Percentiles rank a stretch among this genome's conserved stretches.
Conservation (phyloP, 2,888 invertebrate species). For the Thymelicus acteon region DNA sequence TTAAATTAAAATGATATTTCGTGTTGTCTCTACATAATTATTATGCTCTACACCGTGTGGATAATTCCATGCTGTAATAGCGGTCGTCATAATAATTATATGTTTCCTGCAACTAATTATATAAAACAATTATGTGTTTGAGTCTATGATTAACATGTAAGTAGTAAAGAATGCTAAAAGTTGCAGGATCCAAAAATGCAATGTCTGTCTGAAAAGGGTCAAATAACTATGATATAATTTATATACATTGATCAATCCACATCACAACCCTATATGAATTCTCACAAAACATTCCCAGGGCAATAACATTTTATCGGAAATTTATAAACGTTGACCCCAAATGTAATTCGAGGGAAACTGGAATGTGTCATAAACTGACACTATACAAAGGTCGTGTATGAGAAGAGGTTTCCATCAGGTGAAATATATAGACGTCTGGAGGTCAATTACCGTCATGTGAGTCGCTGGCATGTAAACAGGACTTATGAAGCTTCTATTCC, state of each 20-base stretch:
- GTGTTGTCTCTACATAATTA: too few relatives aligned
- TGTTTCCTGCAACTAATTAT: too few relatives aligned
- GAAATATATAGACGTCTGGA: constrained; percentile 40
- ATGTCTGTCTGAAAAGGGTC: constrained; percentile 18
- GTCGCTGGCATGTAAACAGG: constrained; percentile 48
- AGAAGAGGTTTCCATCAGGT: constrained; percentile 42
- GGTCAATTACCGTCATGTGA: constrained; percentile 43
- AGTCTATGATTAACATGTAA: too few relatives aligned
- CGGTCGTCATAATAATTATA: too few relatives aligned
- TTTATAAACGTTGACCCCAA: constrained; percentile 40
- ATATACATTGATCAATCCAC: constrained; percentile 32
- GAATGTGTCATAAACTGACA: constrained; percentile 37
- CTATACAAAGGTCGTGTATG: constrained; percentile 28
- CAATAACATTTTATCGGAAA: constrained; percentile 44
- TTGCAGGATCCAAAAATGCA: too few relatives aligned
- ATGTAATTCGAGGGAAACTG: constrained; percentile 37
- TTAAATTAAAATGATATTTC: too few relatives aligned
- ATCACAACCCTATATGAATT: constrained; percentile 24
- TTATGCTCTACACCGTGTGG: too few relatives aligned
- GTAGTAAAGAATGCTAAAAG: too few relatives aligned
- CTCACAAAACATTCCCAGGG: constrained; percentile 36
- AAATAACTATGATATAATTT: constrained; percentile 12
- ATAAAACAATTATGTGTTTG: too few relatives aligned
- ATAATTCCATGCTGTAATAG: too few relatives aligned
- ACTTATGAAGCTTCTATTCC: constrained; percentile 52